These are phyloP conservation scores for Parauchenoglanis punctatus DNA, from an alignment of 2,797 vertebrate species.

Conservation along the genomic window DNA sequence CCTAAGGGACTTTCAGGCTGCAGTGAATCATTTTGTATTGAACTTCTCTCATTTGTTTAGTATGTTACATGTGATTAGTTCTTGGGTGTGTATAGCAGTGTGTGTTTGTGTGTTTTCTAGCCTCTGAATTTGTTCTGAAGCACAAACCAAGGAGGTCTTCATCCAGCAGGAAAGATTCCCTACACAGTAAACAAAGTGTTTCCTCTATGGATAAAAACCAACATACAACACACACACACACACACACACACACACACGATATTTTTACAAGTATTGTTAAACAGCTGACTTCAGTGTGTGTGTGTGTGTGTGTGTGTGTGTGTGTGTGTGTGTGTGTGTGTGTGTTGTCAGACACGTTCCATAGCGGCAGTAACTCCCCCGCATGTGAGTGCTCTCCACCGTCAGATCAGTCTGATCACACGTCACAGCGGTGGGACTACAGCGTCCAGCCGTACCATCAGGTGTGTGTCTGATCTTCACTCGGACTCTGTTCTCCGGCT, in stretches of 20 bases:
- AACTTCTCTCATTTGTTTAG: background rate
- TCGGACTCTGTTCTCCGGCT: background rate
- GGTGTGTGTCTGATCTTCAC: conserved; percentile 67
- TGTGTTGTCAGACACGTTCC: conserved; percentile 15
- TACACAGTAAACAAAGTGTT: conserved; percentile 86
- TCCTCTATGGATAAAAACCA: conserved; percentile 75
- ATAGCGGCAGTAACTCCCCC: conserved; percentile 74
- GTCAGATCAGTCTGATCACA: conserved; percentile 76
- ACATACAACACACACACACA: conserved; percentile 55
- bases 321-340: conserved; percentile 27
- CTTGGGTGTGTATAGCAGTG: background rate
- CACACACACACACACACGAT: background rate
- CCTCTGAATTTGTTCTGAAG: conserved; percentile 86
- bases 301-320: conserved; percentile 18
- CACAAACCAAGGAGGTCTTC: conserved; percentile 83
- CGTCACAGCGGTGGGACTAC: conserved; percentile 74
- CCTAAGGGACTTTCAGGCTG: too few relatives aligned
- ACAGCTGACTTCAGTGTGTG: background rate
- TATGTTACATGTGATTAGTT: too few relatives aligned
- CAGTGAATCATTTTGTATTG: too few relatives aligned
- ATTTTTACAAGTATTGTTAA: background rate
- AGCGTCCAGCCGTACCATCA: conserved; percentile 70
- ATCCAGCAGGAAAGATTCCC: conserved; percentile 82
- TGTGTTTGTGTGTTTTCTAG: conserved; percentile 14
- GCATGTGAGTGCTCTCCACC: conserved; percentile 86